Evolutionary conservation across 2,888 invertebrate species (phyloP), one percentile per base, ranked within the genome.

Genomic region (Lamellibrachia satsuma): DNA sequence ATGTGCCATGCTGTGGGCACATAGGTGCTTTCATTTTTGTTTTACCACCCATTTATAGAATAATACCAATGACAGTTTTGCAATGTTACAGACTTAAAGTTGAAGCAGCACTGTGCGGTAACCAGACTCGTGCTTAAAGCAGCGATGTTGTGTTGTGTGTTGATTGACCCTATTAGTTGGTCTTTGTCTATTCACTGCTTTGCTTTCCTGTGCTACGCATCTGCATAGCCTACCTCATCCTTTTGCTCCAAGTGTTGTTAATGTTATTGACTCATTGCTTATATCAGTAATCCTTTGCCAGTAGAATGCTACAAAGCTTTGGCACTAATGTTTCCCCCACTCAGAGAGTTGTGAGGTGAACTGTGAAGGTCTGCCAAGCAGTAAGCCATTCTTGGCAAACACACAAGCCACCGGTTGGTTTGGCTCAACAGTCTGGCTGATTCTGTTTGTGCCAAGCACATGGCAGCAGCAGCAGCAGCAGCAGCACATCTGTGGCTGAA

Each of bases 1-100:
- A 75, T 75, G 75, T 75, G 75, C 75, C 75, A 75, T 75, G 75
- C 75, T 22, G 6, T 22, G 15, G 75, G 75, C 75, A 75, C 75
- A 75, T 75, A 75, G 75, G 75, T 75, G 75, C 75, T 75, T 75
- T 75, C 75, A 75, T n/a, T 75, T 75, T 75, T 15, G 22, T 75
- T 75, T 75, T 75, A 75, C 75, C 75, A 75, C 75, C 75, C 75
- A 2, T 75, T n/a, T 75, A 75, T 75, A 75, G 4, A 75, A 75
- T 75, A 75, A 75, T 22, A 75, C 75, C 11, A 15, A 75, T 75
- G 6, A 55, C 75, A 15, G 22, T 75, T 75, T 75, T 15, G 75
- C 75, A 15, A 75, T 22, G 15, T 75, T 75, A 75, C 22, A 75
- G 75, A 75, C 75, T 75, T 75, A 75, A 75, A 22, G n/a, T 75